These are phyloP conservation scores for Dipus sagitta DNA, from an alignment of 2,797 vertebrate genomes.

Conservation along the genomic window DNA sequence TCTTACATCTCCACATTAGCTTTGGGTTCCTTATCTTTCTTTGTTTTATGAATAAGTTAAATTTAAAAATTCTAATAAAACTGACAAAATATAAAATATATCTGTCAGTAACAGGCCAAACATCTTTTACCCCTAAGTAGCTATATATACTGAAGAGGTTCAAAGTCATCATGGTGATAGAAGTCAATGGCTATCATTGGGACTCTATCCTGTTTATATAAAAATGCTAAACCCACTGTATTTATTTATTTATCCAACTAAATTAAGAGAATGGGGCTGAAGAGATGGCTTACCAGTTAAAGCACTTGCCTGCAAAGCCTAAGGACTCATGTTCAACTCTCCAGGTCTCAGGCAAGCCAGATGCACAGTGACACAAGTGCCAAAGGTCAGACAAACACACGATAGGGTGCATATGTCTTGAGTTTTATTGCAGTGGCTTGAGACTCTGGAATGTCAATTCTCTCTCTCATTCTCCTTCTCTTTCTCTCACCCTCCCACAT, in stretches of 20 bases:
- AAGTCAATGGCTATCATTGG: neutral
- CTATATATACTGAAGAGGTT: conserved; percentile 5
- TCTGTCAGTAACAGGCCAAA: conserved; percentile 10
- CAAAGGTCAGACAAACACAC: too few relatives aligned
- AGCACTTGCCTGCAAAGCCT: too few relatives aligned
- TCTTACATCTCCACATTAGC: neutral
- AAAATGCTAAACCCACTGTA: neutral
- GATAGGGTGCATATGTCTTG: too few relatives aligned
- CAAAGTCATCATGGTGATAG: neutral
- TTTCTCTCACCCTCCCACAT: too few relatives aligned
- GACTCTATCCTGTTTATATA: neutral
- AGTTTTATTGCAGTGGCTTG: too few relatives aligned
- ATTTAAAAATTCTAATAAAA: conserved; percentile 49
- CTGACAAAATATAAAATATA: neutral
- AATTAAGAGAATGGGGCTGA: too few relatives aligned
- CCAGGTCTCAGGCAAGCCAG: too few relatives aligned
- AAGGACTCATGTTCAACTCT: too few relatives aligned
- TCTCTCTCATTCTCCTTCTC: too few relatives aligned
- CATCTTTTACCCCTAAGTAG: neutral
- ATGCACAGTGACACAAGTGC: too few relatives aligned
- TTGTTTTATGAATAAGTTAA: neutral
- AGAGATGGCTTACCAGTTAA: too few relatives aligned
- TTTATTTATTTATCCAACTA: conserved; percentile 5
- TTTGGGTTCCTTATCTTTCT: neutral
- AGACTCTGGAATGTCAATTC: too few relatives aligned